Conservation (phyloP, 2,113 vertebrate genomes). For the Carettochelys insculpta region DNA sequence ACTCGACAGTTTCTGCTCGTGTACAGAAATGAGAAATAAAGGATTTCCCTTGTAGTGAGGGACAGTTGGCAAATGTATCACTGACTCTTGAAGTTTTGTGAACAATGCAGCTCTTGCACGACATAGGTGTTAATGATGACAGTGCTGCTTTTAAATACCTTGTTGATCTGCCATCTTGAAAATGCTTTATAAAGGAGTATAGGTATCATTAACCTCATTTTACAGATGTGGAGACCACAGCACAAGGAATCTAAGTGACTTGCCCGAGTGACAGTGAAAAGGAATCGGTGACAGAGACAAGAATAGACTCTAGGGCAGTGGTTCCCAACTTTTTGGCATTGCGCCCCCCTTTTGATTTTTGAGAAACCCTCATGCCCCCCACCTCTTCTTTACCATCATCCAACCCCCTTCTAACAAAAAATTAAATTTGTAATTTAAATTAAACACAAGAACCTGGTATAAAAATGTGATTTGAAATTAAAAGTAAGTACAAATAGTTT, state of each 20-base stretch:
- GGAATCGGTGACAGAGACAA: neutral
- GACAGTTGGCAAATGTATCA: neutral
- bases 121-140: neutral
- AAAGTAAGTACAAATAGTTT: no score
- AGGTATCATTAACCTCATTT: neutral
- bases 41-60: neutral
- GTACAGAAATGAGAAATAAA: neutral
- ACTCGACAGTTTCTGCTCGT: no score
- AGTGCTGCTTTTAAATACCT: neutral
- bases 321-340: no score
- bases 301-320: neutral
- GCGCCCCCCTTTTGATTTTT: no score
- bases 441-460: no score
- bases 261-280: neutral
- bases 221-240: neutral
- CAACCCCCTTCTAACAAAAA: no score
- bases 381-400: no score
- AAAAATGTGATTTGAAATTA: no score
- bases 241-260: neutral
- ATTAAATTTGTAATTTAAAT: no score
- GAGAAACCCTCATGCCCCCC: no score
- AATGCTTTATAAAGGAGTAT: no score
- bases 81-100: neutral
- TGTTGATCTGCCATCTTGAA: neutral
- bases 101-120: neutral